Percentiles rank a stretch among this genome's conserved stretches.
Evolutionary conservation across 2,113 vertebrate species (phyloP).

Genomic region (Natator depressus): DNA sequence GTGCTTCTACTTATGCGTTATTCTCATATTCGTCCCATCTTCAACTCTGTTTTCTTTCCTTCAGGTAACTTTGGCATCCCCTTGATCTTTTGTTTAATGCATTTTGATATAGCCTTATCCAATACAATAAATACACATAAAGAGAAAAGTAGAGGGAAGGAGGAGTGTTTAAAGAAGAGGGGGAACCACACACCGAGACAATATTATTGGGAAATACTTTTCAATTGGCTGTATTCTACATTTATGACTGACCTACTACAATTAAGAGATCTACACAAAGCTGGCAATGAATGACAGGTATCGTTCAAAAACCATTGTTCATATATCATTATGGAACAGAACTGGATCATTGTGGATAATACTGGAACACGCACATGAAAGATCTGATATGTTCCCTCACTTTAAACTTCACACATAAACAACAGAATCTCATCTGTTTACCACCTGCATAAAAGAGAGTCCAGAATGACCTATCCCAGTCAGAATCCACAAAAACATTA

Average conservation of each 20-base stretch:
- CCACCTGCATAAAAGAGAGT: background rate
- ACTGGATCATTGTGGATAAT: background rate
- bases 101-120: background rate
- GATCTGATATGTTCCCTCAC: background rate
- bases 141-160: constrained; percentile 2
- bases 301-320: background rate
- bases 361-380: background rate
- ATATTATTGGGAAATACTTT: constrained; percentile 14
- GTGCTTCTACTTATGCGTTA: constrained; percentile 23
- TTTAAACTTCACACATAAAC: background rate
- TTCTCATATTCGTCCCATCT: constrained; percentile 51
- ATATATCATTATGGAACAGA: background rate
- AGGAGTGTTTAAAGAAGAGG: constrained; percentile 10
- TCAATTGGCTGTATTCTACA: constrained; percentile 4
- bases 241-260: background rate
- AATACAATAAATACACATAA: background rate
- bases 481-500: background rate
- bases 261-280: background rate
- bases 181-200: background rate
- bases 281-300: background rate
- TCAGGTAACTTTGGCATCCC: constrained; percentile 42
- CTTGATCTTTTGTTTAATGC: background rate
- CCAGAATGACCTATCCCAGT: background rate
- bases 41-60: constrained; percentile 57
- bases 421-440: background rate